Evolutionary conservation across 2,113 vertebrate genomes (phyloP).

Genomic region (Ibidorhyncha struthersii): DNA sequence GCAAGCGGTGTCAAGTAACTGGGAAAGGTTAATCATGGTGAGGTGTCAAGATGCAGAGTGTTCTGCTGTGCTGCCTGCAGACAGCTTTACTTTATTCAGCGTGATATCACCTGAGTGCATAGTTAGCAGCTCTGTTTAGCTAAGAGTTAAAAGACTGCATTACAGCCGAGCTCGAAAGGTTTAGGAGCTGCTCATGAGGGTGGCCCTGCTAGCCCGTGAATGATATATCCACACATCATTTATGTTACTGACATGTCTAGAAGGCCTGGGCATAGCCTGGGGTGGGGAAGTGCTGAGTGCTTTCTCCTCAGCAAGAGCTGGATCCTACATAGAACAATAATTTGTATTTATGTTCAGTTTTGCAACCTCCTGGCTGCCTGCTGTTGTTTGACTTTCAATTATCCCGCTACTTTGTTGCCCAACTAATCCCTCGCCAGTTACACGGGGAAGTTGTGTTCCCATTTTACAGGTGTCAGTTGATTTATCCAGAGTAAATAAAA

Average conservation of each 20-base stretch:
- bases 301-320: not conserved
- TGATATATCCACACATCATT: not conserved
- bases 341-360: not conserved
- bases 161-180: not conserved
- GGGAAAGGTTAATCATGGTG: not conserved
- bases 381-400: not conserved
- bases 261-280: not conserved
- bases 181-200: not conserved
- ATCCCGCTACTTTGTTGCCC: not conserved
- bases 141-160: not conserved
- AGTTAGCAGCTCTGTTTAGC: not conserved
- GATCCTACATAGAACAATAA: not conserved
- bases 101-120: not conserved
- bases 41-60: not conserved
- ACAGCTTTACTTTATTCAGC: not conserved
- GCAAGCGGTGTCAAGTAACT: not conserved
- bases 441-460: not conserved
- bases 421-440: not conserved
- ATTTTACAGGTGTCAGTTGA: not conserved
- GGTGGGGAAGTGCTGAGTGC: not conserved
- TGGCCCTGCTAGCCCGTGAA: not conserved
- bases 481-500: not conserved
- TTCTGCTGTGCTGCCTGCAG: not conserved
- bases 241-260: not conserved
- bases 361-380: not conserved